Evolutionary conservation across 2,113 vertebrate genomes (phyloP).

Genomic region (Opisthocomus hoazin): DNA sequence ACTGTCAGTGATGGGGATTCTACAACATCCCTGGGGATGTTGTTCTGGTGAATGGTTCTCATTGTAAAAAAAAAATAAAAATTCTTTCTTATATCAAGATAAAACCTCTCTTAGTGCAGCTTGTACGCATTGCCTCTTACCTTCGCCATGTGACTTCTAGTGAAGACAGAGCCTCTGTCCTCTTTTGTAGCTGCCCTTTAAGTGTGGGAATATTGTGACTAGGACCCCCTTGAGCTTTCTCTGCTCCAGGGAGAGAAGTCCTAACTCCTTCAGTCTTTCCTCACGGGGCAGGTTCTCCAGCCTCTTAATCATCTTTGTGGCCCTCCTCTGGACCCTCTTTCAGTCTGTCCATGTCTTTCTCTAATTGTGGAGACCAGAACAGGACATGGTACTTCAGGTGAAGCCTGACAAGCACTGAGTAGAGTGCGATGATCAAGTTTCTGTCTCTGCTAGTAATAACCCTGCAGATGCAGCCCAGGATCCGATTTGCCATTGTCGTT

Average conservation of each 20-base stretch:
- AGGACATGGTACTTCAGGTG: background rate
- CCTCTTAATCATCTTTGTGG: background rate
- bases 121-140: background rate
- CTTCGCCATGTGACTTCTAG: background rate
- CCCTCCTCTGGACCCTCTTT: background rate
- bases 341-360: background rate
- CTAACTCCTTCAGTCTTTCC: background rate
- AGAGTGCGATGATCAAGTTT: background rate
- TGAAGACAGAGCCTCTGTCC: rapidly evolving
- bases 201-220: background rate
- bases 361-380: background rate
- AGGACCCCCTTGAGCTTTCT: background rate
- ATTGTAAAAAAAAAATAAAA: background rate
- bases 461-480: background rate
- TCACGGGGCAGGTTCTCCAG: background rate
- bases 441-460: background rate
- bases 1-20: background rate
- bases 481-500: background rate
- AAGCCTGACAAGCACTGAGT: rapidly evolving
- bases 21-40: background rate
- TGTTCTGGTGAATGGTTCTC: background rate
- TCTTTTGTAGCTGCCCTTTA: background rate
- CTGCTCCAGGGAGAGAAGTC: background rate
- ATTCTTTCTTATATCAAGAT: background rate
- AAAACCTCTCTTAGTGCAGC: background rate